Evolutionary conservation across 2,113 vertebrate genomes (phyloP), one percentile per base, ranked within the genome.

Genomic region (Hippopotamus amphibius): DNA sequence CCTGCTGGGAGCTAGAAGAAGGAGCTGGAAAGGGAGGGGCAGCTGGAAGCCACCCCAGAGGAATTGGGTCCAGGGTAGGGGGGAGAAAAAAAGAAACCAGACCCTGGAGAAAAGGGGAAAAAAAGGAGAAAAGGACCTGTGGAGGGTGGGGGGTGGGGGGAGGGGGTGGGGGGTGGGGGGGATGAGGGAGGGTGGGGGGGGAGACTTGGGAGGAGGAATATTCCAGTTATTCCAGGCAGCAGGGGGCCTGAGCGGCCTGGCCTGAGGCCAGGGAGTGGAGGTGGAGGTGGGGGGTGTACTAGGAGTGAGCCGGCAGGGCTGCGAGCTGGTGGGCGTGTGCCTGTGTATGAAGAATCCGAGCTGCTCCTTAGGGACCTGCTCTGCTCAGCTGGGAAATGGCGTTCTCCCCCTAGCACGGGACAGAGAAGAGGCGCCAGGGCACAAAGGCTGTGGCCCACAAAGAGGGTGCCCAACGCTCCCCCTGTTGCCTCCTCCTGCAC

Each of bases 271-370:
- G 28, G 46, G 72, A 50, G 16, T 50, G 16, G 46, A 28, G 5
- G 46, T 37, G 66, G 24, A 50, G 28, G 30, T 55, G 72, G 15
- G 24, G 33, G 28, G 30, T 55, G 72, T 12, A 19, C 4, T 15
- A 43, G 83, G 69, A 55, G 50, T 3, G 26, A 66, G 82, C 13
- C 2, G 61, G 6, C 14, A 0, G 2, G 57, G 6, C 46, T 15
- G 53, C 0, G 24, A 53, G 46, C 6, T 0, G 15, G 10, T 0
- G 30, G 28, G 33, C 41, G 48, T 0, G 15, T 2, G 17, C 3
- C 16, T 28, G 69, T 46, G 21, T 21, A 28, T 0, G n/a, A 71
- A 37, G 66, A 88, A 30, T 71, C 30, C 12, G 9, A 71, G 69
- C 41, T 82, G 69, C 69, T 61, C 26, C 55, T 57, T 7, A 41